phyloP scores from a whole-genome alignment of 2,797 vertebrate species.

The Cirrhinus molitorella region DNA sequence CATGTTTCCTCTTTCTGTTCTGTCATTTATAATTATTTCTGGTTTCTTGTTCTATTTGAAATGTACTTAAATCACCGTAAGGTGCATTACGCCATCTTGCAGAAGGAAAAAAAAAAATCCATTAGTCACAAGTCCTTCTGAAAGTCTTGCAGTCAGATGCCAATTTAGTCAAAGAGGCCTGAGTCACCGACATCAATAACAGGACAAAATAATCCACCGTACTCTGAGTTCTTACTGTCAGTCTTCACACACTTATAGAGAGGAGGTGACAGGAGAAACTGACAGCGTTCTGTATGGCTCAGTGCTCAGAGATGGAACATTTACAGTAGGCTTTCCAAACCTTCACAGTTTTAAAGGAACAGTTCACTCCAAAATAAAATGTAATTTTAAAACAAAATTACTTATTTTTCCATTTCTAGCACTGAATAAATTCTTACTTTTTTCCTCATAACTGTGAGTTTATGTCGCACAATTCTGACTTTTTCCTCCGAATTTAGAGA shows the following conservation, averaged over 20 bases:
- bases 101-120: not conserved
- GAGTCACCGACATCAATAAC: constrained; percentile 5
- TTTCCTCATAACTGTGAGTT: no score
- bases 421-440: no score
- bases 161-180: not conserved
- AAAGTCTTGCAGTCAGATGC: constrained; percentile 2
- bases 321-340: not conserved
- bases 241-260: not conserved
- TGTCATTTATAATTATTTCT: constrained; percentile 18
- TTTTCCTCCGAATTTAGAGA: no score
- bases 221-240: not conserved
- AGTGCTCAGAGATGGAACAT: not conserved
- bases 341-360: not conserved
- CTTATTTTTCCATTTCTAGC: not conserved
- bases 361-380: not conserved
- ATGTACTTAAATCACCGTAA: not conserved
- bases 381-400: not conserved
- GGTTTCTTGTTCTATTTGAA: constrained; percentile 13
- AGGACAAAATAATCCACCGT: not conserved
- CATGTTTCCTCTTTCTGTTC: not conserved
- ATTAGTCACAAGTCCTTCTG: not conserved
- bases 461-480: no score
- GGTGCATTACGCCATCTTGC: not conserved
- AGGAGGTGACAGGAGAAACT: not conserved
- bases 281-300: not conserved